These are phyloP conservation scores for Panthera uncia DNA, from an alignment of 2,113 vertebrate species.

Conservation along the genomic window DNA sequence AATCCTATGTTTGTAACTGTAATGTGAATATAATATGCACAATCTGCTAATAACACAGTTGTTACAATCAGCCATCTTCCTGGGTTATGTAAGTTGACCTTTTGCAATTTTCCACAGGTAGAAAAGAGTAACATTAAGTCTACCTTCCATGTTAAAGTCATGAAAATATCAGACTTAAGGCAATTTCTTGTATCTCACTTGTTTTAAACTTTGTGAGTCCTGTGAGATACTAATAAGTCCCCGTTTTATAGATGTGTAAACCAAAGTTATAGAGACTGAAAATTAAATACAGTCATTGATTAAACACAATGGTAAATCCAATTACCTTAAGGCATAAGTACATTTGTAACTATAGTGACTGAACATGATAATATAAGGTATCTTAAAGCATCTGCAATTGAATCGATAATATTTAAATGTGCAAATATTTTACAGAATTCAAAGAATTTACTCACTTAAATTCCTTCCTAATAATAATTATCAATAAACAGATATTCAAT, in stretches of 20 bases:
- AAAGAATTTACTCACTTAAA: background rate
- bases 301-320: background rate
- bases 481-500: background rate
- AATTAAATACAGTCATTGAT: background rate
- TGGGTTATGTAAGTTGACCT: background rate
- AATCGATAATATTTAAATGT: background rate
- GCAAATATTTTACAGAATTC: conserved; percentile 4
- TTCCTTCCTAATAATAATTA: background rate
- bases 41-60: background rate
- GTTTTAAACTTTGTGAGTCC: background rate
- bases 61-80: background rate
- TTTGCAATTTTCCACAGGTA: background rate
- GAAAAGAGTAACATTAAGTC: background rate
- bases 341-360: background rate
- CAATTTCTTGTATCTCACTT: background rate
- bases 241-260: background rate
- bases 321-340: background rate
- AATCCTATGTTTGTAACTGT: background rate
- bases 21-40: background rate
- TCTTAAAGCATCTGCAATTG: background rate
- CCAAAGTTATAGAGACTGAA: background rate
- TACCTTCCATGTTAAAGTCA: background rate
- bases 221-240: background rate
- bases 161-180: background rate
- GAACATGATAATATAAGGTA: background rate